Conservation (phyloP, 2,113 vertebrate species). For the Meles meles region DNA sequence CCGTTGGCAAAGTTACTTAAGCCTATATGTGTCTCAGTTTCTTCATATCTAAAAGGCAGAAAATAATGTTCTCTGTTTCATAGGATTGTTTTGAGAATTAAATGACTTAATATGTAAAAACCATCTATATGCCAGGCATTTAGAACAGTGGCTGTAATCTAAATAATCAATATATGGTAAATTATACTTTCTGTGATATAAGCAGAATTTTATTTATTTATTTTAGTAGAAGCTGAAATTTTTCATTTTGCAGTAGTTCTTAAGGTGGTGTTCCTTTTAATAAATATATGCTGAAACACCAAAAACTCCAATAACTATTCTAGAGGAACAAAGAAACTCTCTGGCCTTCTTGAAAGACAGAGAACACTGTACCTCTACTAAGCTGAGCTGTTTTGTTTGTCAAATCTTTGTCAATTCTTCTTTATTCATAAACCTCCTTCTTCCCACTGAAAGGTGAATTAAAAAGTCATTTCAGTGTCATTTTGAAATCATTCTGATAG, state of each 20-base stretch:
- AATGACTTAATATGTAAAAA: neutral
- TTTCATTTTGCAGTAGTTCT: neutral
- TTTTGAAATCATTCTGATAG: slow-evolving; percentile 41
- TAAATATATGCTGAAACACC: neutral
- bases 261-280: neutral
- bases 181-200: neutral
- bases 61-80: neutral
- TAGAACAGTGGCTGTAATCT: neutral
- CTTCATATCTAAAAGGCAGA: neutral
- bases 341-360: neutral
- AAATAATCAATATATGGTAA: neutral
- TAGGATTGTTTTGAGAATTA: neutral
- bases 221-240: neutral
- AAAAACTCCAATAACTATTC: neutral
- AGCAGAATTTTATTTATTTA: neutral
- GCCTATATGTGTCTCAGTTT: neutral
- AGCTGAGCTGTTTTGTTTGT: neutral
- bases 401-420: neutral
- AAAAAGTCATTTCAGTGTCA: slow-evolving; percentile 59
- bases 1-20: neutral
- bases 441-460: slow-evolving; percentile 44
- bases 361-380: neutral
- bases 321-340: neutral
- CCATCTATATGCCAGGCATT: neutral
- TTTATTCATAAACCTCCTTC: slow-evolving; percentile 27